Evolutionary conservation across 2,797 vertebrate species (phyloP), one percentile per base, ranked within the genome.

Genomic region (Oreochromis grahami): DNA sequence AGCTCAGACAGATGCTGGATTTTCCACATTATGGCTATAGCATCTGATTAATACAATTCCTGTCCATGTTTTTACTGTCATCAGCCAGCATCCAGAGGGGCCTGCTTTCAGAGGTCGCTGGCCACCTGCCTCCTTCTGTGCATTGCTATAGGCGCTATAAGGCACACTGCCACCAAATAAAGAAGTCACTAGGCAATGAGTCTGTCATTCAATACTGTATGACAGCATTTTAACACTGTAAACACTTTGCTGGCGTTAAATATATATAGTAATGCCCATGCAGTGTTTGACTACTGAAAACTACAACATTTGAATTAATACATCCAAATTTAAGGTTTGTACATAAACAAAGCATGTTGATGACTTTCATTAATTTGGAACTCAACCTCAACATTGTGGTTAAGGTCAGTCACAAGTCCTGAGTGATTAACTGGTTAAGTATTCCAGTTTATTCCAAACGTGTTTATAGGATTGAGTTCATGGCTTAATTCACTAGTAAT

Each of bases 1-100:
- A 94, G 89, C 93, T 83, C 89, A 86, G 89, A 93, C 93, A 95
- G 94, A 90, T 96, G 95, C 93, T 92, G 91, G 89, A 93, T 94
- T 93, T 93, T 93, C 93, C 92, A 91, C 92, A 89, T 93, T 91
- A 87, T 92, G 84, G 87, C 91, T 81, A 86, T 85, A 92, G 89
- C 93, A 93, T 89, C 90, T 89, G 92, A 93, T 93, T 93, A 93
- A 94, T 93, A 93, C 88, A 90, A 92, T 58, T 82, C 41, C 86
- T 43, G 17, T 86, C 84, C 87, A 86, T 90, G 90, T 91, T 90
- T 90, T 92, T 50, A 36, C 63, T 83, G 7, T 91, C 93, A 88
- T 88, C 90, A 84, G 82, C 58, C 76, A 48, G 74, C 86, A 84
- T 91, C 92, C 88, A 34, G 78, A 70, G 79, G 82, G 92, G 89